Base-by-base conservation (phyloP, 2,888 invertebrate genomes). In the Andricus curvator region DNA sequence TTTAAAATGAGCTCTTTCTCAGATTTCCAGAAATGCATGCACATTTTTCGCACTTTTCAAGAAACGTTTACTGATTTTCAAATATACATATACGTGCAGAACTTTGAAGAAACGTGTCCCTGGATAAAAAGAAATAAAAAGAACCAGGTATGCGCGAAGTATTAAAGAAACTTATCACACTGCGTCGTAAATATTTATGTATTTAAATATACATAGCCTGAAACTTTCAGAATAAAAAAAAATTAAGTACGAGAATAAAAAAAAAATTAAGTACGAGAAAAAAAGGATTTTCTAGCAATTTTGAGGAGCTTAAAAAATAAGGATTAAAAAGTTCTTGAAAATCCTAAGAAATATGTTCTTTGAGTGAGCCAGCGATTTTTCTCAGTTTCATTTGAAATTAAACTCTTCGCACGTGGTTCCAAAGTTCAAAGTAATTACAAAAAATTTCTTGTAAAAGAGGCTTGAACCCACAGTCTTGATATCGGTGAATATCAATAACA, bases 21-120 rank as follows among this genome's bases (percentile, higher is more conserved):
- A 37, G 37, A 37, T 37, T 41, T 68, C 41, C 0, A 22, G 41
- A 41, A 68, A 41, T 11, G 48, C 17, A 25, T 44, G 48, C 25
- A 48, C 5, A 48, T 48, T 48, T 68, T 48, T 9, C 68, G 29
- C 48, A 17, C 41, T 48, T 68, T 41, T 29, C 44, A 20, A 48
- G 68, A 68, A 44, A 48, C 48, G 6, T 37, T 37, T 68, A 48
- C 68, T 68, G 68, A 68, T 68, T 68, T 68, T 25, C 48, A 48
- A 48, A 68, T 48, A 68, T 48, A 44, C 41, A 17, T 8, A 8
- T 51, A 41, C 41, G 48, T 68, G 68, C 25, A 48, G 48, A 68
- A 48, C 22, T 68, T 68, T 68, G 9, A 68, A 68, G 68, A 68
- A 68, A 68, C 68, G 29, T 68, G 68, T 68, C 25, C 44, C 25